Percentiles rank a stretch among this genome's conserved stretches.
Conservation (phyloP, 1,140 invertebrate genomes). For the Heterodera schachtii region DNA sequence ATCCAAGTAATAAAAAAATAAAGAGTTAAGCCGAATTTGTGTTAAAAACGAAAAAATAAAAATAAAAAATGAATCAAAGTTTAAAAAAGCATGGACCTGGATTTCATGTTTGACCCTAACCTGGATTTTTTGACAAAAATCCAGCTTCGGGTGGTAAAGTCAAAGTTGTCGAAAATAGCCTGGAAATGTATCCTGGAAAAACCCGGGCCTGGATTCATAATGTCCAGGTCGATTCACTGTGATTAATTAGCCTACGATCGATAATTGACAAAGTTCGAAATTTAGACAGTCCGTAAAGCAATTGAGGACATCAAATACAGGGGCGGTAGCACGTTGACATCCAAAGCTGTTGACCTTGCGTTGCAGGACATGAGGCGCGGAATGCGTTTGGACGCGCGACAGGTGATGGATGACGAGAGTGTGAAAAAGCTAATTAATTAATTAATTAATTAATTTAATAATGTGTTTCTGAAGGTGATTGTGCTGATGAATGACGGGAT, state of each 20-base stretch:
- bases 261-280: constrained; percentile 3
- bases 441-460: too few species aligned
- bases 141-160: too few species aligned
- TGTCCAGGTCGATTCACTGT: neutral
- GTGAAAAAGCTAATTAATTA: constrained; percentile 10
- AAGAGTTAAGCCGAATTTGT: too few species aligned
- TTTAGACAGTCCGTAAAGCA: constrained; percentile 57
- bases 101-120: too few species aligned
- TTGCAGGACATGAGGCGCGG: constrained; percentile 53
- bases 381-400: constrained; percentile 48
- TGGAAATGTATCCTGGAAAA: too few species aligned
- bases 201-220: neutral
- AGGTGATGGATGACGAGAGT: constrained; percentile 18
- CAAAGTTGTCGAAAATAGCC: too few species aligned
- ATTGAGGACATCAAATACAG: constrained; percentile 59
- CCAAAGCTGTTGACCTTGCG: constrained; percentile 60
- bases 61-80: too few species aligned
- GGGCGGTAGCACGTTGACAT: constrained; percentile 57
- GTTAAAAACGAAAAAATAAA: too few species aligned
- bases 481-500: constrained; percentile 63
- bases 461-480: constrained; percentile 40
- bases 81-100: neutral
- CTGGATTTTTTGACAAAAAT: too few species aligned
- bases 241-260: neutral
- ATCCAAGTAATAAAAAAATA: too few species aligned